Evolutionary conservation across 2,113 vertebrate species (phyloP), one percentile per base, ranked within the genome.

Genomic region (Oostethus manadensis): DNA sequence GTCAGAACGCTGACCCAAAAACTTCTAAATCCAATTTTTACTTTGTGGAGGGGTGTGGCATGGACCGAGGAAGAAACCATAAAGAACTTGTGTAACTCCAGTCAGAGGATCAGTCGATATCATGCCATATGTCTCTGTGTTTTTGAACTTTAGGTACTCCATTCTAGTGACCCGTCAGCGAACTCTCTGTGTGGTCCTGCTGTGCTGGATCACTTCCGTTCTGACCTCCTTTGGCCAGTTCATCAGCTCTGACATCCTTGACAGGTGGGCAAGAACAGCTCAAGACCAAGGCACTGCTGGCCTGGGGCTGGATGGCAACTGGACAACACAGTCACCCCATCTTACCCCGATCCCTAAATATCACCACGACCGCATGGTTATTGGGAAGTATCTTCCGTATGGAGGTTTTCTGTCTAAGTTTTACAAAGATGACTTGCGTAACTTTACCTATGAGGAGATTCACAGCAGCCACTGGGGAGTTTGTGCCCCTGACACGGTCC

Each of bases 401-500:
- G 79, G 84, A 15, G 86, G 88, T 8, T 90, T 92, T 67, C 78
- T 92, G 58, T 89, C 90, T 40, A 90, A 88, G 76, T 89, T 89
- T 56, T 85, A 88, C 9, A 69, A 82, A 53, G 77, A 86, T 26
- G 80, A 87, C 65, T 69, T 64, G 44, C 56, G 64, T 26, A 86
- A 87, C 54, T 83, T 87, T 62, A 90, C 76, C 26, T 89, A 86
- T 3, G 77, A 79, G 1, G 79, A 87, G 49, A 80, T 88, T 61
- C 88, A 89, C 18, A 62, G 80, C n/a, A 84, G 81, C 48, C 90
- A 92, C 72, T 86, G 87, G 70, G 87, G 78, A 0, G 70, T 83
- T 21, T 92, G 92, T 1, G 84, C 86, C 10, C 64, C 84, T 1
- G 89, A 88, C 58, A 73, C 69, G 0, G 62, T 90, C 17, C 82